phyloP scores from a whole-genome alignment of 1,140 invertebrate species.

The Eciton burchellii region DNA sequence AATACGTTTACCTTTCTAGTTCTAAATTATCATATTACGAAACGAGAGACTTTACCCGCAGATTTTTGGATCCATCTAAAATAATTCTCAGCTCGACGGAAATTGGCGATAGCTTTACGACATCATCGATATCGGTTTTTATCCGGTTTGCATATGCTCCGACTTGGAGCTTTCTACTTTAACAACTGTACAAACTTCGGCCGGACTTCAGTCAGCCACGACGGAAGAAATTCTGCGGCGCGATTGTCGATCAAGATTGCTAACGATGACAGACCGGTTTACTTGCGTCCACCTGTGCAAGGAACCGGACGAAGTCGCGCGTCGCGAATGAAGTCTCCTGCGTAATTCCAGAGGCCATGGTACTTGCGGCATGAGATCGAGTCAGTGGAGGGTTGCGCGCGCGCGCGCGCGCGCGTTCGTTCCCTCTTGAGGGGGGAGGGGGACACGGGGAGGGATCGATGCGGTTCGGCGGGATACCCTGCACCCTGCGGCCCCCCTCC shows the following conservation, averaged over 20 bases:
- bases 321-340: conserved; percentile 79
- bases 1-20: neutral
- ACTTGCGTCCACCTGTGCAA: neutral
- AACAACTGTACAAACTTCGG: no score
- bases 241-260: neutral
- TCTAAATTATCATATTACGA: no score
- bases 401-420: conserved; percentile 30
- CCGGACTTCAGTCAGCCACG: no score
- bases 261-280: neutral
- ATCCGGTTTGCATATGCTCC: no score
- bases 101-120: no score
- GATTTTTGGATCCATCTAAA: no score
- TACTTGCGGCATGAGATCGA: conserved; percentile 63
- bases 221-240: neutral
- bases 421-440: conserved; percentile 65
- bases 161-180: no score
- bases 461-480: conserved; percentile 76
- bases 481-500: conserved; percentile 56
- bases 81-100: no score
- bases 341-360: conserved; percentile 73
- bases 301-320: conserved; percentile 61
- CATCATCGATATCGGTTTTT: no score
- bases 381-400: conserved; percentile 73
- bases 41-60: no score
- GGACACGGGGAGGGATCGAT: conserved; percentile 78